phyloP scores from a whole-genome alignment of 2,888 invertebrate genomes.

The Agriopis aurantiaria region DNA sequence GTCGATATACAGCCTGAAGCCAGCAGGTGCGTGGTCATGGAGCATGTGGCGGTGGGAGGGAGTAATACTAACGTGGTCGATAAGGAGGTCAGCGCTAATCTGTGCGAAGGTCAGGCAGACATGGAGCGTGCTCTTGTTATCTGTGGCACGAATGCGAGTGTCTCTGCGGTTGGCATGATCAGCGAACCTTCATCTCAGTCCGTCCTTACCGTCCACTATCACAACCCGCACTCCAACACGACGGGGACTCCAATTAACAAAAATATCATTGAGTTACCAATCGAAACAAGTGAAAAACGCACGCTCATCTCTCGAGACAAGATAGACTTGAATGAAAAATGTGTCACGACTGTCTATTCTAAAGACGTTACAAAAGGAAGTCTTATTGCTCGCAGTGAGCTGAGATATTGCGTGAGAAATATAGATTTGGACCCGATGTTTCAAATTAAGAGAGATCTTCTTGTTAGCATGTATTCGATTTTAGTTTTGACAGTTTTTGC shows the following conservation, averaged over 20 bases:
- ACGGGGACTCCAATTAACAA: constrained; percentile 27
- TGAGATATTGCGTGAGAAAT: constrained; percentile 37
- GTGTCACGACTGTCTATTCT: constrained; percentile 31
- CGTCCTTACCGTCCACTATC: constrained; percentile 55
- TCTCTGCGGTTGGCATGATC: constrained; percentile 54
- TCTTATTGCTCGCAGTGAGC: constrained; percentile 34
- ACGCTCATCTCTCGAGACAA: constrained; percentile 33
- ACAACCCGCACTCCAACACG: constrained; percentile 47
- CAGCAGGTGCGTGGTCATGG: constrained; percentile 9
- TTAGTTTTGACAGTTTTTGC: constrained; percentile 78
- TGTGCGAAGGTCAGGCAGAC: constrained; percentile 51
- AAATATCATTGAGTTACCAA: constrained; percentile 48
- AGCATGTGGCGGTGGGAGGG: constrained; percentile 10
- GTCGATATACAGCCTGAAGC: constrained; percentile 8
- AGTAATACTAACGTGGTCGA: constrained; percentile 53
- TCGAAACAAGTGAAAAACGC: constrained; percentile 30
- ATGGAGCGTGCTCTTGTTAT: constrained; percentile 47
- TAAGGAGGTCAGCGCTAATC: constrained; percentile 65
- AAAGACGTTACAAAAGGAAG: constrained; percentile 33
- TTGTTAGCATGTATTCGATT: constrained; percentile 78
- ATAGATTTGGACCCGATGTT: constrained; percentile 61
- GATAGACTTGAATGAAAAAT: constrained; percentile 36
- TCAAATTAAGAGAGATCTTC: constrained; percentile 75
- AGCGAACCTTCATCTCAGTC: constrained; percentile 62
- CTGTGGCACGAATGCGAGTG: constrained; percentile 55